These are phyloP conservation scores for Epirrhoe tristata DNA, from an alignment of 2,888 invertebrate species.

Conservation along the genomic window DNA sequence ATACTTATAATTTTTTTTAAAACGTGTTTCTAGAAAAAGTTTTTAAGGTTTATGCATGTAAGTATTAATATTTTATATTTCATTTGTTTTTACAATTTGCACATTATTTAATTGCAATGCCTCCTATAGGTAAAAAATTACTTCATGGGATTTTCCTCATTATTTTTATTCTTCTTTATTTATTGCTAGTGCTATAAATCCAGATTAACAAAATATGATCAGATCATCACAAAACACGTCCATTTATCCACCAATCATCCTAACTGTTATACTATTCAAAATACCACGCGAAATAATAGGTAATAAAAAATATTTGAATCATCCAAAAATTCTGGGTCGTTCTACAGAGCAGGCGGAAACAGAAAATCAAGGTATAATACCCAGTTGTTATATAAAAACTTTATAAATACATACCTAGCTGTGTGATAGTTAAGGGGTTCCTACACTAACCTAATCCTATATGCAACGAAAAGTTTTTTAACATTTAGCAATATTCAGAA, in stretches of 20 bases:
- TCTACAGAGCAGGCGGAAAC: neutral
- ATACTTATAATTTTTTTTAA: conserved; percentile 38
- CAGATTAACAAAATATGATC: neutral
- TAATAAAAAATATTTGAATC: neutral
- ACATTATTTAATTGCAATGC: neutral
- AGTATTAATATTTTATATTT: conserved; percentile 39
- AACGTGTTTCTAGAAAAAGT: conserved; percentile 52
- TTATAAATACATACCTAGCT: neutral
- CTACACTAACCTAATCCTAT: no score
- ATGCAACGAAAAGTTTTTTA: no score
- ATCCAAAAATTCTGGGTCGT: neutral
- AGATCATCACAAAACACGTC: neutral
- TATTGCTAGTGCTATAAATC: neutral
- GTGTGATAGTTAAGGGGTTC: neutral
- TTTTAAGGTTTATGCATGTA: conserved; percentile 42
- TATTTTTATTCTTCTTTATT: neutral
- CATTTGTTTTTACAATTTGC: conserved; percentile 14
- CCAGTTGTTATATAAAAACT: neutral
- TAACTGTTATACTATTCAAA: neutral
- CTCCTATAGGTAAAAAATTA: neutral
- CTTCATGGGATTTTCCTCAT: neutral
- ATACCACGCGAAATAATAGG: neutral
- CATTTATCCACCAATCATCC: neutral
- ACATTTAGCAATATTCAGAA: no score
- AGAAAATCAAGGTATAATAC: neutral